Evolutionary conservation across 2,888 invertebrate species (phyloP).

Genomic region (Creontiades dilutus): DNA sequence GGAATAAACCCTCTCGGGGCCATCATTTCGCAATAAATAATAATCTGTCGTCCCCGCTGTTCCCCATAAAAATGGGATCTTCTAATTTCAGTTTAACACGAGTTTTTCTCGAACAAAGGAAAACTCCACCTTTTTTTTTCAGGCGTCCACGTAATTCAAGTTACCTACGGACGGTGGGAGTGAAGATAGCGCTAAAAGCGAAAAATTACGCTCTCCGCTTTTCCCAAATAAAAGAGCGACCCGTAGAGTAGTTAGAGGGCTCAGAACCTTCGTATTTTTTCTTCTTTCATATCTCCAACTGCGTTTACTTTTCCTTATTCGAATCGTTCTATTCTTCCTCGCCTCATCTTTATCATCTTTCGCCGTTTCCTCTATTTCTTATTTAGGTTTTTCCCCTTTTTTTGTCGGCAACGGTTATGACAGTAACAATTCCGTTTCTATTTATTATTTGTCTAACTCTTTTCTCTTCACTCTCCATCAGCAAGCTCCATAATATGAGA

Average conservation of each 20-base stretch:
- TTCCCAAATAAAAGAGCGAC: conserved; percentile 40
- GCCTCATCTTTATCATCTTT: conserved; percentile 15
- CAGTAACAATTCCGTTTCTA: no score
- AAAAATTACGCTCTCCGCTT: conserved; percentile 58
- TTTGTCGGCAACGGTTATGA: no score
- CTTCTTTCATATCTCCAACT: conserved; percentile 24
- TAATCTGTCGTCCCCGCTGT: no score
- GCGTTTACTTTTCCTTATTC: conserved; percentile 28
- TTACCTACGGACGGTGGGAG: conserved; percentile 31
- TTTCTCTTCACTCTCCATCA: no score
- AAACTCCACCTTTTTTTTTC: neutral
- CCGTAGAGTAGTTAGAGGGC: conserved; percentile 31
- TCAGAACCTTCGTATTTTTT: neutral
- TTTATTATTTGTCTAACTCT: no score
- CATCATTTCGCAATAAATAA: no score
- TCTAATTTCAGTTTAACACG: no score
- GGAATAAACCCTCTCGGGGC: no score
- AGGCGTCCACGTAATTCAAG: conserved; percentile 8
- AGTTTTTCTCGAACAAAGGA: neutral
- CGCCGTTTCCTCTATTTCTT: neutral
- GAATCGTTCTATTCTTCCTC: conserved; percentile 31
- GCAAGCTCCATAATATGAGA: no score
- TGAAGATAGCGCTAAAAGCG: conserved; percentile 65
- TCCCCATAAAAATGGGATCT: no score
- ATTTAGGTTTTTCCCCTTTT: neutral